Base-by-base conservation (phyloP, 1,140 invertebrate genomes). In the Streblospio benedicti region DNA sequence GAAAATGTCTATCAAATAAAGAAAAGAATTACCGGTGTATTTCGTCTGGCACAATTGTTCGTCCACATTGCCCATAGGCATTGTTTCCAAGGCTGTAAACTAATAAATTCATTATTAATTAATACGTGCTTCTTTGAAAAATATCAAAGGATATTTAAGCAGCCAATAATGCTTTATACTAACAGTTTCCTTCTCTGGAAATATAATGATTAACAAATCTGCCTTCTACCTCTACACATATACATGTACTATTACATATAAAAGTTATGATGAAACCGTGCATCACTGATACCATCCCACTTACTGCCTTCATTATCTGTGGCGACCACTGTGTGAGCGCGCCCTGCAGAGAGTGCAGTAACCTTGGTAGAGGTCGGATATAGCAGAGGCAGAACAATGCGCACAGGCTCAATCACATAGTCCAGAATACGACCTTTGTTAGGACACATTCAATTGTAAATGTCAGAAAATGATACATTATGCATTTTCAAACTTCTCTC, bases 51-150 rank as follows among this genome's bases (percentile, higher is more conserved):
- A 94, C 85, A 65, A 95, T 85, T 57, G 80, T 80, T 49, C 93
- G 79, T 0, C 91, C 93, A 79, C 94, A 97, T 75, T 97, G 94
- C 12, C 94, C 94, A 78, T 90, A 94, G 0, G 85, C 82, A 82
- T 97, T 97, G 72, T 93, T 93, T 18, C 94, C 94, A 63, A 95
- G 74, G 38, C 87, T 85, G 68, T 87, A 95, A 0, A 93, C 81
- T 76, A 60, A 25, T n/a, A n/a, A n/a, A n/a, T n/a, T n/a, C n/a
- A 71, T 16, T 14, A 31, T 59, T 32, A 28, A 49, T 38, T 31
- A 56, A 33, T 41, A 41, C 9, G n/a, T 41, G 9, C 9, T 41
- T 12, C 35, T 12, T 41, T 41, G n/a, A 61, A 25, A 44, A 20
- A 49, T 33, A 56, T 47, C 38, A 57, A 14, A 56, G 23, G 27